A percentile compares a stretch with the other conserved stretches of the same genome.
These are phyloP conservation scores for Myiotriccus ornatus DNA, from an alignment of 2,797 vertebrate species.

Conservation along the genomic window DNA sequence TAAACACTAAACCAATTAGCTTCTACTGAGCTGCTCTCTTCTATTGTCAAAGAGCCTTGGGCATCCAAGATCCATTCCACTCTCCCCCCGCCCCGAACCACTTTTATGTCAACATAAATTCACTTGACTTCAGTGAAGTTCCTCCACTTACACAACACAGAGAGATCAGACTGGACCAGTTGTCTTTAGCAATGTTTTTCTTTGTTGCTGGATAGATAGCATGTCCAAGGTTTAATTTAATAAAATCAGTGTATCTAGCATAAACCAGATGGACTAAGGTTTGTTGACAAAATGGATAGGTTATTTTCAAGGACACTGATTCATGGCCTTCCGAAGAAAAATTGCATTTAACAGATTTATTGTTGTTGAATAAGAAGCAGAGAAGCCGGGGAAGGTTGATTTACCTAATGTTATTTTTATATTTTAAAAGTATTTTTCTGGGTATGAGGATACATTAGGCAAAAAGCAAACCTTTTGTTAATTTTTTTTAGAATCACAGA, in stretches of 20 bases:
- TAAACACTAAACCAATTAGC: not conserved
- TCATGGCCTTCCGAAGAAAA: not conserved
- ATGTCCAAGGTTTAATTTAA: constrained; percentile 25
- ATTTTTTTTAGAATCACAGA: not conserved
- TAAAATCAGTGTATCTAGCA: not conserved
- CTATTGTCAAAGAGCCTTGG: constrained; percentile 7
- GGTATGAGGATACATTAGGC: not conserved
- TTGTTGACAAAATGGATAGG: not conserved
- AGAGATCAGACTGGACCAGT: not conserved
- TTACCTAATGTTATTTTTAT: not conserved
- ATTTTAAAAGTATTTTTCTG: not conserved
- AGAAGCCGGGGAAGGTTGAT: not conserved
- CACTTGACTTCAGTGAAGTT: not conserved
- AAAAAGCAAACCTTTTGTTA: not conserved
- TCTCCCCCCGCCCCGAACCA: not conserved
- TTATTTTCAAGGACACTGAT: constrained; percentile 36
- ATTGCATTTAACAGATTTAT: not conserved
- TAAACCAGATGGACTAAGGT: not conserved
- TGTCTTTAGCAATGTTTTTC: constrained; percentile 21
- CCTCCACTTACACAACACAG: not conserved
- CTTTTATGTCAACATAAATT: constrained; percentile 4
- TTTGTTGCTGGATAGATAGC: constrained; percentile 5
- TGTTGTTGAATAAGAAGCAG: not conserved
- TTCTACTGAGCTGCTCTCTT: not conserved
- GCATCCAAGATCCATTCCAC: not conserved